Percentiles rank a stretch among this genome's conserved stretches.
These are phyloP conservation scores for Spermophilus dauricus DNA, from an alignment of 2,113 vertebrate species.

Conservation along the genomic window DNA sequence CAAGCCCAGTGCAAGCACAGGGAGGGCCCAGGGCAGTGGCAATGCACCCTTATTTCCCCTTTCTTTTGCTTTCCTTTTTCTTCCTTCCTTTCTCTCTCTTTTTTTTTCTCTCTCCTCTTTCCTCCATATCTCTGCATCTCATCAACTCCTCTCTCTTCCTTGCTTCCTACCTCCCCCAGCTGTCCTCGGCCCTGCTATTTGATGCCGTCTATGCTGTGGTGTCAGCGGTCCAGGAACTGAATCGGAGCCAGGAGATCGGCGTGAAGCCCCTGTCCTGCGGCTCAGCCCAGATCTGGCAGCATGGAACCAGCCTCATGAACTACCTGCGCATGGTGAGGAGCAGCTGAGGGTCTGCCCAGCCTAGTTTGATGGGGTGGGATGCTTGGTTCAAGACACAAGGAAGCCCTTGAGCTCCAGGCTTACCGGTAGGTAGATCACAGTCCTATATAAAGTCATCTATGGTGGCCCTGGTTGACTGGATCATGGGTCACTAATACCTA, in stretches of 20 bases:
- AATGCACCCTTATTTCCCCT: background rate
- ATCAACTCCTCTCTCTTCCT: background rate
- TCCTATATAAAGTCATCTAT: background rate
- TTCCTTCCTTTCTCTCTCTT: background rate
- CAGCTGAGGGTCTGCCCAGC: background rate
- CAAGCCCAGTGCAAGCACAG: background rate
- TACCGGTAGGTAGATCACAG: too few relatives aligned
- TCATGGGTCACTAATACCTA: background rate
- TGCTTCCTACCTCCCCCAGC: constrained; percentile 84
- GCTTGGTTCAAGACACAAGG: too few relatives aligned
- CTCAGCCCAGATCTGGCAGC: constrained; percentile 99
- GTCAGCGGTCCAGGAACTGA: constrained; percentile 96
- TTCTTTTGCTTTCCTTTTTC: background rate
- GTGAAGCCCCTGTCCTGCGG: constrained; percentile 98
- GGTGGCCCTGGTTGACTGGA: background rate
- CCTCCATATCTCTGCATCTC: background rate
- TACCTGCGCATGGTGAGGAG: constrained; percentile 98
- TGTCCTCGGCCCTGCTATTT: constrained; percentile 96
- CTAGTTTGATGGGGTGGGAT: fast-evolving
- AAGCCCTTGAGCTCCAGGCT: background rate
- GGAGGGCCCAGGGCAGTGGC: background rate
- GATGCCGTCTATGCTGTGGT: constrained; percentile 97
- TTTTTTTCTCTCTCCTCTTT: background rate
- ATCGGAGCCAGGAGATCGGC: constrained; percentile 98
- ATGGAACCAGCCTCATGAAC: constrained; percentile 99